Base-by-base conservation (phyloP, 2,113 vertebrate species). In the Felis chaus region DNA sequence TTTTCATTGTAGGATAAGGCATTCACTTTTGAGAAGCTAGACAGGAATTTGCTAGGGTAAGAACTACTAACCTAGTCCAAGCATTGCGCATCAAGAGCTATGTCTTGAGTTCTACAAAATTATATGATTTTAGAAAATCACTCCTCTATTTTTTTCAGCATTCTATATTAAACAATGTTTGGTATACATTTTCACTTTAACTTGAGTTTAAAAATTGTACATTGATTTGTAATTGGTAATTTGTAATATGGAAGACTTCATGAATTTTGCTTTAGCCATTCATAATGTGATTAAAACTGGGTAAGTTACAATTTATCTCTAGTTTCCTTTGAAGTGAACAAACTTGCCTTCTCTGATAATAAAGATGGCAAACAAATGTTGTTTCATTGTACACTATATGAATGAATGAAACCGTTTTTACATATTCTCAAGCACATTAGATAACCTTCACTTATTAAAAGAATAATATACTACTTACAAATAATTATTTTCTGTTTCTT, bases 241-340 rank as follows among this genome's bases (percentile, higher is more conserved):
- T 80, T 92, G 25, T 71, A 39, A 68, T 63, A 6, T 66, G 23
- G 69, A 78, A 19, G 18, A n/a, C 10, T 27, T 95, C 5, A 45
- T 65, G 89, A 41, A 88, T 95, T 97, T 91, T 79, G n/a, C 57
- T 94, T 63, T 74, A 84, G 39, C 80, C 3, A 80, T 73, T 94
- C 86, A 8, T 63, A 65, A 71, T 83, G 88, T 86, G 89, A 88
- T 45, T 71, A 18, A 91, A 97, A 84, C n/a, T 36, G 48, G 86
- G 33, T 19, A 80, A 80, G 55, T 80, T 53, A 73, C 18, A 14
- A 16, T 45, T 48, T 83, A 5, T 53, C 18, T 92, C 5, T 82
- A 83, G 29, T 93, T 94, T 87, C 74, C 10, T 89, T 91, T 68
- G 27, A 85, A 65, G 21, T 71, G 66, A 96, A 82, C 7, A 45